Percentiles rank a stretch among this genome's conserved stretches.
phyloP scores from a whole-genome alignment of 53 echinoderm and acorn worm genomes.

The Astropecten irregularis region DNA sequence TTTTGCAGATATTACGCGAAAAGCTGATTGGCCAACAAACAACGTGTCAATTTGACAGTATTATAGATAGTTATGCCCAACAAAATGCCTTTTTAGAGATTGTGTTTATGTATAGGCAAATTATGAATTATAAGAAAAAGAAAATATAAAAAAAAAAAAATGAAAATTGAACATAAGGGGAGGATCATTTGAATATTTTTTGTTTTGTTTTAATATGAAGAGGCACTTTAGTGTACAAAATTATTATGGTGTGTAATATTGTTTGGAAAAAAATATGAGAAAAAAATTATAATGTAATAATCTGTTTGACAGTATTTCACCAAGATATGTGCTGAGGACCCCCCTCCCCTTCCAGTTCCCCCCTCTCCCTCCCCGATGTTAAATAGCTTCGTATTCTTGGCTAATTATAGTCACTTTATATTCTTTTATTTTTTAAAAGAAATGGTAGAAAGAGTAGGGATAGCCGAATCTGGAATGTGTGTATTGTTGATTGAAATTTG shows the following conservation, averaged over 20 bases:
- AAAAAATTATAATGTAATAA: slow-evolving; percentile 30
- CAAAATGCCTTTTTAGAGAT: slow-evolving; percentile 40
- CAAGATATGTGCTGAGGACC: slow-evolving; percentile 3
- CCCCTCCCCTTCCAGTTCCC: background rate
- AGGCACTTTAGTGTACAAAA: slow-evolving; percentile 19
- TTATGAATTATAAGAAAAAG: slow-evolving; percentile 32
- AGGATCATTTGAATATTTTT: too few species aligned
- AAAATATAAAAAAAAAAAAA: background rate
- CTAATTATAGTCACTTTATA: slow-evolving; percentile 31
- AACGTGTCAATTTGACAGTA: slow-evolving; percentile 21
- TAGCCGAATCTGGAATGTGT: slow-evolving; percentile 48
- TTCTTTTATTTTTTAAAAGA: slow-evolving; percentile 48
- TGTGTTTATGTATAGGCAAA: slow-evolving; percentile 38
- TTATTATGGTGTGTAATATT: slow-evolving; percentile 37
- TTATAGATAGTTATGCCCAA: slow-evolving; percentile 49
- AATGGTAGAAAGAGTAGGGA: background rate
- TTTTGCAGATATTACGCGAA: background rate
- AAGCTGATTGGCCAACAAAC: slow-evolving; percentile 33
- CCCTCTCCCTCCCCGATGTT: too few species aligned
- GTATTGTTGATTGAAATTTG: slow-evolving; percentile 47
- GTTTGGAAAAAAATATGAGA: slow-evolving; percentile 9
- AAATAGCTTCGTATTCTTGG: slow-evolving; percentile 53
- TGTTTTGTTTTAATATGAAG: background rate
- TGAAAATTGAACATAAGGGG: background rate
- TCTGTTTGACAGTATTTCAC: slow-evolving; percentile 43